These are phyloP conservation scores for Leuciscus waleckii DNA, from an alignment of 2,797 vertebrate genomes.

Conservation along the genomic window DNA sequence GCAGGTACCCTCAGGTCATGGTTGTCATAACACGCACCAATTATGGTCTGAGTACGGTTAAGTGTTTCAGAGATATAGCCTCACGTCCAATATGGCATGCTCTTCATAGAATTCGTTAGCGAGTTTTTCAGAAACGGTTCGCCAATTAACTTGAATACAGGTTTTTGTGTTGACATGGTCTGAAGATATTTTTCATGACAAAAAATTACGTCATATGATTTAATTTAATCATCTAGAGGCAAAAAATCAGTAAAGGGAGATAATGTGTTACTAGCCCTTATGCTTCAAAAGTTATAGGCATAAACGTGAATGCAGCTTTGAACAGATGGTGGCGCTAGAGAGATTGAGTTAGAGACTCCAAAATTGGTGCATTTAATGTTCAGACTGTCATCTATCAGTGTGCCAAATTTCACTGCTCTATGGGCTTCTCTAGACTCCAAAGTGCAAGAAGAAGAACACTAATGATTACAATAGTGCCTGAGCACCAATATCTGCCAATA, in stretches of 20 bases:
- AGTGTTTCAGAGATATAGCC: not conserved
- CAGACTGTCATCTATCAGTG: not conserved
- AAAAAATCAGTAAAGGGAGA: too few species aligned
- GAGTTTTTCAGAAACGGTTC: not conserved
- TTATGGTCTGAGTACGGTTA: not conserved
- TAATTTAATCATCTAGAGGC: rapidly evolving
- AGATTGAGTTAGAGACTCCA: not conserved
- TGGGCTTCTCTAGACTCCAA: not conserved
- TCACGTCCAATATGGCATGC: not conserved
- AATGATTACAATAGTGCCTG: not conserved
- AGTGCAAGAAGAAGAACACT: not conserved
- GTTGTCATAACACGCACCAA: not conserved
- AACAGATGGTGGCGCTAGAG: not conserved
- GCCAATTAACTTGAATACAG: not conserved
- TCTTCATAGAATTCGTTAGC: not conserved
- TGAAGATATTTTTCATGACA: not conserved
- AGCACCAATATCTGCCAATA: not conserved
- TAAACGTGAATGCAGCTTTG: not conserved
- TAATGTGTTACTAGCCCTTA: not conserved
- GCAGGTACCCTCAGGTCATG: not conserved
- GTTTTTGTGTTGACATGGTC: not conserved
- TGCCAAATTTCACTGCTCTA: not conserved
- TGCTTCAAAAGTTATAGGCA: not conserved
- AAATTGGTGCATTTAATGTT: not conserved
- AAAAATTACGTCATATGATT: not conserved